phyloP scores from a whole-genome alignment of 2,797 vertebrate genomes.

The Lacerta agilis region DNA sequence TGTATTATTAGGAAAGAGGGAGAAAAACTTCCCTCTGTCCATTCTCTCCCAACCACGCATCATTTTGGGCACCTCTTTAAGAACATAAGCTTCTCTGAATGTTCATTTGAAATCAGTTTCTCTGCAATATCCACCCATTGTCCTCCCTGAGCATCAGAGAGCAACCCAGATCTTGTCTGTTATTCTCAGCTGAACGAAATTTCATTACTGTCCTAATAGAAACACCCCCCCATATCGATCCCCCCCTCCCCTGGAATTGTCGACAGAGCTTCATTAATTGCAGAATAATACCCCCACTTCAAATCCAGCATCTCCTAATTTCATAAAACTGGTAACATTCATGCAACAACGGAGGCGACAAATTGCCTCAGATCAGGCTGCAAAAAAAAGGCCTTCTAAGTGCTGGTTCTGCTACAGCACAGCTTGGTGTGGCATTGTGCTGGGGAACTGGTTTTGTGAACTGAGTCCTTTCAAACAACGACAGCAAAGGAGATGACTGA shows the following conservation, averaged over 20 bases:
- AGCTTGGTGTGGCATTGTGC: not conserved
- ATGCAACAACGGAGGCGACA: not conserved
- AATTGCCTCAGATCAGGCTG: not conserved
- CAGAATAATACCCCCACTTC: not conserved
- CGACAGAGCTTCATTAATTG: not conserved
- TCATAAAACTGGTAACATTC: not conserved
- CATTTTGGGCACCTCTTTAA: too few relatives aligned
- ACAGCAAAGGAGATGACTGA: not conserved
- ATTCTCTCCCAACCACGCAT: too few relatives aligned
- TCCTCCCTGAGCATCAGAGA: not conserved
- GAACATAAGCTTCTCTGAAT: too few relatives aligned
- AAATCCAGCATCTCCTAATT: not conserved
- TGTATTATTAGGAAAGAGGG: too few relatives aligned
- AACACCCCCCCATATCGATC: too few relatives aligned
- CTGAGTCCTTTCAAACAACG: not conserved
- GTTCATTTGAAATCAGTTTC: not conserved
- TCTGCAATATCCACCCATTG: not conserved
- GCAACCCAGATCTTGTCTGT: not conserved
- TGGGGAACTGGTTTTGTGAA: not conserved
- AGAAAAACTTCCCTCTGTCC: too few relatives aligned
- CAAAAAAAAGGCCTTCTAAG: not conserved
- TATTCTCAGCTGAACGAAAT: not conserved
- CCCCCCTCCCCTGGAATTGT: not conserved
- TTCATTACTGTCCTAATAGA: not conserved
- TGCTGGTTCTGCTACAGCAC: not conserved